Conservation (phyloP, 2,113 vertebrate genomes). For the Gambusia affinis region DNA sequence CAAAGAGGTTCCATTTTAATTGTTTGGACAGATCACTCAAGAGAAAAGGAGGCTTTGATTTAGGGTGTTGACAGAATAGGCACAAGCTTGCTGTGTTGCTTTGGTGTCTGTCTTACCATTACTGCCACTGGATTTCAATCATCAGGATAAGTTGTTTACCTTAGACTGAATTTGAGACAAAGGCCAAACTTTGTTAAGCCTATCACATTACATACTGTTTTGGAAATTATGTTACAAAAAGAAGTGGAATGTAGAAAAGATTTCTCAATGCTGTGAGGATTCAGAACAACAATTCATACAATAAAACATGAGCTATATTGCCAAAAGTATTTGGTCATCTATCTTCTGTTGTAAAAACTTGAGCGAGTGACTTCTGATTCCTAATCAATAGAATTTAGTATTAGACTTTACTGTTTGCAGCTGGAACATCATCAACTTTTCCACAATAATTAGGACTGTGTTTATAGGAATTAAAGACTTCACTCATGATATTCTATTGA, state of each 20-base stretch:
- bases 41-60: conserved; percentile 75
- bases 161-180: conserved; percentile 39
- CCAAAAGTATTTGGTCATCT: not conserved
- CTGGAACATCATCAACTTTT: not conserved
- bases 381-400: not conserved
- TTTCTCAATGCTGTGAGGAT: not conserved
- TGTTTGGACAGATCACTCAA: conserved; percentile 82
- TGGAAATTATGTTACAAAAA: conserved; percentile 9
- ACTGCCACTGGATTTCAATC: conserved; percentile 38
- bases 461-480: too few relatives aligned
- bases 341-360: not conserved
- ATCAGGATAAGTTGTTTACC: conserved; percentile 51
- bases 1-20: conserved; percentile 79
- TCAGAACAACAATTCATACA: not conserved
- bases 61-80: conserved; percentile 80
- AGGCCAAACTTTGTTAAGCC: conserved; percentile 44
- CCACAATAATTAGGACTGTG: not conserved
- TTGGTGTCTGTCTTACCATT: conserved; percentile 55
- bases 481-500: too few relatives aligned
- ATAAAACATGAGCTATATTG: not conserved
- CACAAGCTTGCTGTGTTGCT: conserved; percentile 68
- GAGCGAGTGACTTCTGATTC: not conserved
- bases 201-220: conserved; percentile 4
- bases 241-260: not conserved
- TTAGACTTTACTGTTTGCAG: not conserved